Conservation (phyloP, 2,888 invertebrate species). For the Noctua janthina region DNA sequence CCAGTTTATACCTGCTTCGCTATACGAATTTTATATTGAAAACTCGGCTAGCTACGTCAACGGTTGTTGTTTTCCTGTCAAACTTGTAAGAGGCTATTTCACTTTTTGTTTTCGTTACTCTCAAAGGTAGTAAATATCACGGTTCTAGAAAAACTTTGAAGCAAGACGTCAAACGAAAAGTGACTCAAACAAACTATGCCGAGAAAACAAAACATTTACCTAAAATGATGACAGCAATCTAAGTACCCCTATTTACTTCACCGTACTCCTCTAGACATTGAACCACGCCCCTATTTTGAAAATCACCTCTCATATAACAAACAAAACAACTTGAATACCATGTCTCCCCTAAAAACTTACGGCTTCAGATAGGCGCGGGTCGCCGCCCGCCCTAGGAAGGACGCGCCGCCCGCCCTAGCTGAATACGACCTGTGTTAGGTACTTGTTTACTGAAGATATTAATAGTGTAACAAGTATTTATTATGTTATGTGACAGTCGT, state of each 20-base stretch:
- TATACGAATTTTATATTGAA: neutral
- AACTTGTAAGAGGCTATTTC: neutral
- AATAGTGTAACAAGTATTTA: neutral
- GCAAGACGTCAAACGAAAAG: neutral
- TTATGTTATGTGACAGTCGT: neutral
- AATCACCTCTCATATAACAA: slow-evolving; percentile 12
- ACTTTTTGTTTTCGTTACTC: neutral
- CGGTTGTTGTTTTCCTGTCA: slow-evolving; percentile 26
- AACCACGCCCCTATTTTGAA: slow-evolving; percentile 30
- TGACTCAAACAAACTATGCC: neutral
- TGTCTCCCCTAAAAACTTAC: slow-evolving; percentile 23
- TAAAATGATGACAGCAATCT: neutral
- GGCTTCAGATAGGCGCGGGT: slow-evolving; percentile 38
- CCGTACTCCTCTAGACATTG: neutral
- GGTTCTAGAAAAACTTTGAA: neutral
- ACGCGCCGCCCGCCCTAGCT: slow-evolving; percentile 68
- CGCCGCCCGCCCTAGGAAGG: slow-evolving; percentile 70
- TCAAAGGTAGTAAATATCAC: neutral
- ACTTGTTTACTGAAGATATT: slow-evolving; percentile 19
- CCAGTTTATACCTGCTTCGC: neutral
- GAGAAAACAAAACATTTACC: neutral
- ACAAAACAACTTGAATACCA: slow-evolving; percentile 26
- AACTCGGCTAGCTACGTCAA: neutral
- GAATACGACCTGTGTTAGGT: slow-evolving; percentile 18
- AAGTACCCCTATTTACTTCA: neutral